phyloP scores from a whole-genome alignment of 1,140 invertebrate genomes.

The Tetragnatha versicolor region DNA sequence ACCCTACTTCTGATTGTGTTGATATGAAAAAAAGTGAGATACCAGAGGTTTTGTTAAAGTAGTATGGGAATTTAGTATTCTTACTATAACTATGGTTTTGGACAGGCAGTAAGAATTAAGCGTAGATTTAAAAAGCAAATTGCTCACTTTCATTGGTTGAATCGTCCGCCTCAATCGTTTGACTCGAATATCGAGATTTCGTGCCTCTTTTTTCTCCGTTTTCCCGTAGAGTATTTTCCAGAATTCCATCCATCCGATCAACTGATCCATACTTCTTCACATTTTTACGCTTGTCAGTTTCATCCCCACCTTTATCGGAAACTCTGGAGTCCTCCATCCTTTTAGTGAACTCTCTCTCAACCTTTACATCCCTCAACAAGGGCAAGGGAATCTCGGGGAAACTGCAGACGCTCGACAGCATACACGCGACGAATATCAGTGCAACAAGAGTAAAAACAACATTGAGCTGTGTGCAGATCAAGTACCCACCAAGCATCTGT shows the following conservation, averaged over 20 bases:
- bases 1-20: too few species aligned
- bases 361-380: constrained; percentile 63
- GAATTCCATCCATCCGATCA: background rate
- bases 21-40: too few species aligned
- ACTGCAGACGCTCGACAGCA: constrained; percentile 80
- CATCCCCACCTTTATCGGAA: background rate
- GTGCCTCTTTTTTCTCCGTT: too few species aligned
- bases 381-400: constrained; percentile 86
- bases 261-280: constrained; percentile 29
- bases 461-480: constrained; percentile 85
- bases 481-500: constrained; percentile 76
- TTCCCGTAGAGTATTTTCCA: background rate
- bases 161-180: too few species aligned
- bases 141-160: too few species aligned
- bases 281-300: background rate
- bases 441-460: constrained; percentile 90
- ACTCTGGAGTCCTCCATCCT: constrained; percentile 26
- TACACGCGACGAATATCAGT: constrained; percentile 83
- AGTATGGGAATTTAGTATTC: too few species aligned
- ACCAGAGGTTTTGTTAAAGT: too few species aligned
- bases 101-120: too few species aligned
- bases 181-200: too few species aligned
- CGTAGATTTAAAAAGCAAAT: too few species aligned
- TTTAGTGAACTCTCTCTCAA: constrained; percentile 61
- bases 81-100: too few species aligned